These are phyloP conservation scores for Pachycephala philippinensis DNA, from an alignment of 2,113 vertebrate genomes.

Conservation along the genomic window DNA sequence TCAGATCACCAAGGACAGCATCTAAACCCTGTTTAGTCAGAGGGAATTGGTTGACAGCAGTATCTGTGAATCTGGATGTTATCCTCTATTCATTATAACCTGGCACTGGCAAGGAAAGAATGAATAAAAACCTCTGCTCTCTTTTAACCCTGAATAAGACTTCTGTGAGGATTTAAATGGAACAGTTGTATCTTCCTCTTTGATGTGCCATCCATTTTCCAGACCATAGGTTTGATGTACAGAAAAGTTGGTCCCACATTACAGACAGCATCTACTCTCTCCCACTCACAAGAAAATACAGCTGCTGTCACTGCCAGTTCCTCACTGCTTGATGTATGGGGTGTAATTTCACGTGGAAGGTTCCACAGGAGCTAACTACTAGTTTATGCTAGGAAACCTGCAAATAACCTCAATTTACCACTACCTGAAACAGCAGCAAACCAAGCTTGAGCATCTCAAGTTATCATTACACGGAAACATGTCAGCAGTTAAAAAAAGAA, in stretches of 20 bases:
- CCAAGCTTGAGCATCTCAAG: background rate
- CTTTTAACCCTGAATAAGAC: background rate
- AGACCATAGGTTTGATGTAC: background rate
- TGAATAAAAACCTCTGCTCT: background rate
- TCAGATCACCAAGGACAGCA: background rate
- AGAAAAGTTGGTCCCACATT: background rate
- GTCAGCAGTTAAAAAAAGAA: background rate
- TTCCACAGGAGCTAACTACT: background rate
- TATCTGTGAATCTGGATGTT: background rate
- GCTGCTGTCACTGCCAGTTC: background rate
- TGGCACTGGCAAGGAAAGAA: background rate
- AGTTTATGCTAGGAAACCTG: background rate
- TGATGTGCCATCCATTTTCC: background rate
- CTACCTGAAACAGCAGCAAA: background rate
- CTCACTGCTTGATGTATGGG: background rate
- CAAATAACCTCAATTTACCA: background rate
- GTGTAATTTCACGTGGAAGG: background rate
- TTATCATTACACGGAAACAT: conserved; percentile 1
- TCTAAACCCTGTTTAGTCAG: background rate
- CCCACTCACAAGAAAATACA: background rate
- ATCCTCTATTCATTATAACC: background rate
- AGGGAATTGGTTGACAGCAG: rapidly evolving
- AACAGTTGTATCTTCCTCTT: background rate
- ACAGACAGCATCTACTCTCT: background rate
- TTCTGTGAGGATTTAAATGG: background rate